Evolutionary conservation across 2,113 vertebrate genomes (phyloP), one percentile per base, ranked within the genome.

Genomic region (Festucalex cinctus): DNA sequence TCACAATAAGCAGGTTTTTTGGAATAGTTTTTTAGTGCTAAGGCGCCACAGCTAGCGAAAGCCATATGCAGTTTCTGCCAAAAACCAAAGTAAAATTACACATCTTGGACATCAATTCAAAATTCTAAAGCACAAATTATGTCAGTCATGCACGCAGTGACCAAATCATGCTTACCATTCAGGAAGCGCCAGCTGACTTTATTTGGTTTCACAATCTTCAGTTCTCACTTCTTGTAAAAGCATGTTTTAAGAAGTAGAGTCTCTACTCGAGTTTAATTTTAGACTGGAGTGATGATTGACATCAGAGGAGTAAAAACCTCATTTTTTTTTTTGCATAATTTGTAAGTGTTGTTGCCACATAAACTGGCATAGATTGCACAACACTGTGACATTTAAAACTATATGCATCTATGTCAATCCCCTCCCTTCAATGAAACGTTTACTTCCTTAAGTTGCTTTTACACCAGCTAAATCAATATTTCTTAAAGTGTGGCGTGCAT

Each of bases 361-460:
- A 26, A 5, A 26, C 9, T 22, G 12, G n/a, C 41, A 46, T 36
- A 63, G 32, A 24, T 86, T 83, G 79, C 63, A 74, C 62, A 83
- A 86, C 43, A 37, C 13, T 22, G 26, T 82, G 76, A 84, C 80
- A 83, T 86, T 84, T 84, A 19, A 60, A 46, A 19, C 7, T 9
- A 39, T 5, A 36, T 6, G 19, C n/a, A 48, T 56, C 24, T 7
- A 17, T 16, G 53, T 17, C 53, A 32, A 28, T 54, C 24, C 6
- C 53, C 53, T 8, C 24, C 13, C 22, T 12, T 16, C 53, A 56
- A 16, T 53, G 49, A 53, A 51, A 22, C 5, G 24, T 56, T 32
- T 56, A 56, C 26, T 56, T 56, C 53, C 53, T 56, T 26, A 32
- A 28, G 13, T 56, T 56, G 53, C 26, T 56, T 28, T 28, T 56